Evolutionary conservation across 2,888 invertebrate genomes (phyloP).

Genomic region (Mayetiola destructor): DNA sequence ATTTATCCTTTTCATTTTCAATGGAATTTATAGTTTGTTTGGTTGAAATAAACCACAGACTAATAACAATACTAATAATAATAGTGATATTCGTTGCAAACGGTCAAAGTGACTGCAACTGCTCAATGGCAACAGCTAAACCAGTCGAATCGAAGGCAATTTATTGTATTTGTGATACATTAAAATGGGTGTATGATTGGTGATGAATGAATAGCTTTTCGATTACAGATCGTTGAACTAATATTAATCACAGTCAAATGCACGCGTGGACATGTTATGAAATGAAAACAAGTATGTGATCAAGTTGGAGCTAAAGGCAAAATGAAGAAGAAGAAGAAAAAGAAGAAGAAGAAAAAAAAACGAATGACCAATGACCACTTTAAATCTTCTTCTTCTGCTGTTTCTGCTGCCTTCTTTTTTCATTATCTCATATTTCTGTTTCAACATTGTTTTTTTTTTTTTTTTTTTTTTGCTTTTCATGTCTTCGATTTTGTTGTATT

Average conservation of each 20-base stretch:
- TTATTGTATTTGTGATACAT: background rate
- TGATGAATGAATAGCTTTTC: constrained; percentile 4
- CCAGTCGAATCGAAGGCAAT: too few species aligned
- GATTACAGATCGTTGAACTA: constrained; percentile 8
- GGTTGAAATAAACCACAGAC: too few species aligned
- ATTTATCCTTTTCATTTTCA: too few species aligned
- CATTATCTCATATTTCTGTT: background rate
- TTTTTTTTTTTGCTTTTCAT: background rate
- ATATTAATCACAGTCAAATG: constrained; percentile 4
- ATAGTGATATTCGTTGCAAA: too few species aligned
- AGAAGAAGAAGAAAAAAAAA: background rate
- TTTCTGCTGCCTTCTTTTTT: background rate
- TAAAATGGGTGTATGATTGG: background rate
- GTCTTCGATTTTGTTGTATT: too few species aligned
- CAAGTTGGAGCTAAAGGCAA: background rate
- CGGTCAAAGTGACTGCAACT: too few species aligned
- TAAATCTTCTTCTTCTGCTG: background rate
- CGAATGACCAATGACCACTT: too few species aligned
- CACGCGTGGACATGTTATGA: background rate
- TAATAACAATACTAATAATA: too few species aligned
- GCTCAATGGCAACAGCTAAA: too few species aligned
- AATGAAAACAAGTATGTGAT: background rate
- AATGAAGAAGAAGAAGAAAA: background rate
- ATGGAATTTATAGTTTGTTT: too few species aligned
- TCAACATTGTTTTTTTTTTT: background rate